Conservation (phyloP, 2,113 vertebrate species). For the Aramus guarauna region DNA sequence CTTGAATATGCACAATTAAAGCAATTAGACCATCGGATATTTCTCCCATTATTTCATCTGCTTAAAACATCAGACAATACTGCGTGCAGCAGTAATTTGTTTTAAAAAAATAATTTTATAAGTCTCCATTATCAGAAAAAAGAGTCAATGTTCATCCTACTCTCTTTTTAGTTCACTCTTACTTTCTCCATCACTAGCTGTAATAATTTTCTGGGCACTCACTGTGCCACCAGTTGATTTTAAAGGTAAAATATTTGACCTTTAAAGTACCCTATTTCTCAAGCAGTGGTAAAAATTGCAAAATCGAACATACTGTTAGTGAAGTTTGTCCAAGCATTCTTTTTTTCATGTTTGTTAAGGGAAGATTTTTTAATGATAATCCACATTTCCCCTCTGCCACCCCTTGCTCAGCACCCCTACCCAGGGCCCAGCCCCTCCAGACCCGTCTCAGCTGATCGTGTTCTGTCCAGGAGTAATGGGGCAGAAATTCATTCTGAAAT, state of each 20-base stretch:
- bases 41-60: background rate
- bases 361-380: background rate
- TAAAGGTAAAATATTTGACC: background rate
- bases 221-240: background rate
- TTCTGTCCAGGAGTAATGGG: background rate
- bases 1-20: background rate
- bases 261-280: background rate
- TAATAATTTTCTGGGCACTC: background rate
- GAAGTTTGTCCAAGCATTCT: background rate
- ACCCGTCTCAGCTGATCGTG: accelerated
- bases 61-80: background rate
- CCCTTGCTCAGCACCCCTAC: accelerated
- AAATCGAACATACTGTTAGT: background rate
- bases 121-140: background rate
- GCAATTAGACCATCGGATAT: background rate
- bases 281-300: accelerated
- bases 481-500: background rate
- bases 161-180: background rate
- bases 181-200: background rate
- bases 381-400: background rate
- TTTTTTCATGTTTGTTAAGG: background rate
- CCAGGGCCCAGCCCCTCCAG: background rate
- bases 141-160: background rate
- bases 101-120: background rate
- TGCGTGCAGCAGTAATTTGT: background rate